Conservation (phyloP, 2,888 invertebrate genomes). For the Andrena haemorrhoa region DNA sequence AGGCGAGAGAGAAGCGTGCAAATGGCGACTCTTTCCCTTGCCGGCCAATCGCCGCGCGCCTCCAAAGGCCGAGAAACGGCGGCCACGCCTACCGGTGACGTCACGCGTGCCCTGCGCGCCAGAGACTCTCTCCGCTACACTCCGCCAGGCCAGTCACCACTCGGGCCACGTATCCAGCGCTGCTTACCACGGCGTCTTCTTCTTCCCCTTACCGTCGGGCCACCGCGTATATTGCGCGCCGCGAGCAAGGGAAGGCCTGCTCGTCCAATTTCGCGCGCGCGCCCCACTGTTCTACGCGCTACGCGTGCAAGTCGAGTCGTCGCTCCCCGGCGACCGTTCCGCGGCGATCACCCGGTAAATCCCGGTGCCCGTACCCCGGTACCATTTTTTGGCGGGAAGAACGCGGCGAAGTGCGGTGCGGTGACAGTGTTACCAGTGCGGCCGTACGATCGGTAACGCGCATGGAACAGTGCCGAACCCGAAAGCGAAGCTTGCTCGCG, state of each 20-base stretch:
- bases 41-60: slow-evolving; percentile 68
- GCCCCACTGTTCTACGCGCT: background rate
- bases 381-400: slow-evolving; percentile 54
- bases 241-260: background rate
- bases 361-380: background rate
- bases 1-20: slow-evolving; percentile 60
- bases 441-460: background rate
- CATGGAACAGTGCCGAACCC: background rate
- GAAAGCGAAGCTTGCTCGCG: background rate
- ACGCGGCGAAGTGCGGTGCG: slow-evolving; percentile 24
- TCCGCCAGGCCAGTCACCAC: slow-evolving; percentile 64
- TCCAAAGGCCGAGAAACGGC: slow-evolving; percentile 50
- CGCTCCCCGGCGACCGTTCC: background rate
- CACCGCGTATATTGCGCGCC: slow-evolving; percentile 4
- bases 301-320: background rate
- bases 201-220: slow-evolving; percentile 47
- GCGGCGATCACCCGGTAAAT: background rate
- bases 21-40: slow-evolving; percentile 69
- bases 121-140: slow-evolving; percentile 38
- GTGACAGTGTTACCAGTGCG: slow-evolving; percentile 43
- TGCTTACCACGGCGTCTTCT: slow-evolving; percentile 54
- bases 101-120: slow-evolving; percentile 64
- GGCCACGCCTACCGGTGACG: slow-evolving; percentile 68
- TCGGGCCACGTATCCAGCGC: slow-evolving; percentile 70
- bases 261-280: background rate